A percentile compares a stretch with the other conserved stretches of the same genome.
These are phyloP conservation scores for Operophtera brumata DNA, from an alignment of 2,888 invertebrate species.

Conservation along the genomic window DNA sequence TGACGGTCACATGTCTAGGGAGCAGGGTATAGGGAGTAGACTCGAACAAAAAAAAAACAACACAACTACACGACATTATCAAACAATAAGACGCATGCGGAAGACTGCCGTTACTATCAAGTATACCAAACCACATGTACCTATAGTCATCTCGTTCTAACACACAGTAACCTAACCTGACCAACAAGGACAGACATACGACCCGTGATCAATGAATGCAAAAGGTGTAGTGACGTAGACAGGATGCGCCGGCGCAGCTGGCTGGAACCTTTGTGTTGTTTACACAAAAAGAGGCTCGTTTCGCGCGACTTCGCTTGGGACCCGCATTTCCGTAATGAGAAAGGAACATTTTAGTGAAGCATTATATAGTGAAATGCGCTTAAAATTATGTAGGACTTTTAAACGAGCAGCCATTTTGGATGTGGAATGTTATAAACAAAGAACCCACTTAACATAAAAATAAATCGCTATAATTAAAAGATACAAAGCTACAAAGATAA, in stretches of 20 bases:
- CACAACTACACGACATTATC: slow-evolving; percentile 57
- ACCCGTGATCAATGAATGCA: slow-evolving; percentile 65
- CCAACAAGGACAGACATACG: slow-evolving; percentile 55
- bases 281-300: slow-evolving; percentile 70
- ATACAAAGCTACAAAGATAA: too few species aligned
- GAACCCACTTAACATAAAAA: too few species aligned
- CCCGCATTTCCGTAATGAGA: slow-evolving; percentile 71
- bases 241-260: slow-evolving; percentile 79
- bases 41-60: slow-evolving; percentile 60
- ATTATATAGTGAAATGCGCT: slow-evolving; percentile 52
- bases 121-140: slow-evolving; percentile 41
- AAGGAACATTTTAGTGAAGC: slow-evolving; percentile 74
- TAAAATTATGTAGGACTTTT: slow-evolving; percentile 45
- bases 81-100: slow-evolving; percentile 61
- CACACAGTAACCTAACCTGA: slow-evolving; percentile 28
- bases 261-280: slow-evolving; percentile 71
- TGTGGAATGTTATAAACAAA: too few species aligned
- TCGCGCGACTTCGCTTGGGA: slow-evolving; percentile 69
- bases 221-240: slow-evolving; percentile 72
- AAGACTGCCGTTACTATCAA: slow-evolving; percentile 71
- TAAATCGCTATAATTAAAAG: too few species aligned
- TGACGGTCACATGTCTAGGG: slow-evolving; percentile 8
- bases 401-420: slow-evolving; percentile 43
- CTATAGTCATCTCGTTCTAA: slow-evolving; percentile 54
- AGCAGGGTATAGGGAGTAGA: slow-evolving; percentile 13